These are phyloP conservation scores for Pasiphila rectangulata DNA, from an alignment of 2,888 invertebrate species.

Conservation along the genomic window DNA sequence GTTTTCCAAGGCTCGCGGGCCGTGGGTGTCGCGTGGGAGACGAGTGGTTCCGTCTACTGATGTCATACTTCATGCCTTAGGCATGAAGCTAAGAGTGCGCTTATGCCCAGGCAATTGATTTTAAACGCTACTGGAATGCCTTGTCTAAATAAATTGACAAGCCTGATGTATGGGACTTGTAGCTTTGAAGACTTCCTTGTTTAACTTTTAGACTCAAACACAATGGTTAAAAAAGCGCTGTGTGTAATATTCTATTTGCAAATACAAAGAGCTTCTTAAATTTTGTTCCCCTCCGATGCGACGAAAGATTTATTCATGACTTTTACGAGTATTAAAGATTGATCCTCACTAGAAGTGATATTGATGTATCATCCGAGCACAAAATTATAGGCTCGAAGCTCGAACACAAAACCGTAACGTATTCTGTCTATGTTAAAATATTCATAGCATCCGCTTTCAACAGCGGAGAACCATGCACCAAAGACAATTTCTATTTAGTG, in stretches of 20 bases:
- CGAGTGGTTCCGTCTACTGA: slow-evolving; percentile 68
- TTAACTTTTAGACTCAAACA: neutral
- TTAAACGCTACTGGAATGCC: slow-evolving; percentile 15
- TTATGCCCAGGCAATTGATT: slow-evolving; percentile 15
- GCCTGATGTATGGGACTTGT: neutral
- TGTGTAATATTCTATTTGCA: neutral
- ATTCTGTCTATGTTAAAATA: slow-evolving; percentile 26
- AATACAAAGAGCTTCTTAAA: neutral
- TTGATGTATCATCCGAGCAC: slow-evolving; percentile 9
- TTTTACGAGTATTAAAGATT: slow-evolving; percentile 1
- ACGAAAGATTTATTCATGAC: slow-evolving; percentile 10
- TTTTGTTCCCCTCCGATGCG: neutral
- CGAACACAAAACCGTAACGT: slow-evolving; percentile 16
- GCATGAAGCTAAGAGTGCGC: slow-evolving; percentile 40
- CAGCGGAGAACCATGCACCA: slow-evolving; percentile 23
- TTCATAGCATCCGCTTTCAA: slow-evolving; percentile 28
- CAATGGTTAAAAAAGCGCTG: neutral
- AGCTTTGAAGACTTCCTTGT: neutral
- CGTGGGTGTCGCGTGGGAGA: slow-evolving; percentile 69
- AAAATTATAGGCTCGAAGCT: slow-evolving; percentile 13
- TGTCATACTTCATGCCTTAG: slow-evolving; percentile 56
- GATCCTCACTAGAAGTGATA: slow-evolving; percentile 7
- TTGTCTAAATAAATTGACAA: slow-evolving; percentile 2
- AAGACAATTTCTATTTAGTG: slow-evolving; percentile 37
- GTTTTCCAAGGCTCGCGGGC: slow-evolving; percentile 64